Evolutionary conservation across 2,113 vertebrate genomes (phyloP).

Genomic region (Phylloscopus trochilus): DNA sequence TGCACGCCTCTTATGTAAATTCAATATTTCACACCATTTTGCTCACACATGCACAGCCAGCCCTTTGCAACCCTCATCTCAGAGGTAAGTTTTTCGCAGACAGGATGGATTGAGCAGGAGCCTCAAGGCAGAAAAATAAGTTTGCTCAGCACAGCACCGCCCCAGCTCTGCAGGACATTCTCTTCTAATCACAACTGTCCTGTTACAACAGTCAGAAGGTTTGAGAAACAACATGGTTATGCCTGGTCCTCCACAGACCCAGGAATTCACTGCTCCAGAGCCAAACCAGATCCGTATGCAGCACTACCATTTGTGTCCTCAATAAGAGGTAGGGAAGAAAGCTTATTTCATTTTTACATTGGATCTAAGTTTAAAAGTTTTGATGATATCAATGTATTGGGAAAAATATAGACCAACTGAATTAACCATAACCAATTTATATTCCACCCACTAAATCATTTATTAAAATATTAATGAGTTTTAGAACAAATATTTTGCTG

Average conservation of each 20-base stretch:
- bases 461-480: not conserved
- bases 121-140: not conserved
- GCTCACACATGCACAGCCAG: not conserved
- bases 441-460: not conserved
- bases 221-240: not conserved
- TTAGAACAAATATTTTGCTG: not conserved
- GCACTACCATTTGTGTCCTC: not conserved
- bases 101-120: not conserved
- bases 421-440: not conserved
- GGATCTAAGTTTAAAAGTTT: not conserved
- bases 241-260: not conserved
- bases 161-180: not conserved
- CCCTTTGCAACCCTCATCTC: not conserved
- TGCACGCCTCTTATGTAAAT: not conserved
- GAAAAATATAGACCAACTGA: not conserved
- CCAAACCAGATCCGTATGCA: not conserved
- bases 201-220: not conserved
- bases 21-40: not conserved
- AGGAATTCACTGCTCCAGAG: not conserved
- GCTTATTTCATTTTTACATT: not conserved
- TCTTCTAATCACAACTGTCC: not conserved
- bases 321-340: not conserved
- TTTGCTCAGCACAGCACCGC: rapidly evolving
- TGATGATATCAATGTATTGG: not conserved
- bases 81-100: not conserved